Percentiles rank a stretch among this genome's conserved stretches.
phyloP scores from a whole-genome alignment of 2,888 invertebrate species.

The Volucella inflata region DNA sequence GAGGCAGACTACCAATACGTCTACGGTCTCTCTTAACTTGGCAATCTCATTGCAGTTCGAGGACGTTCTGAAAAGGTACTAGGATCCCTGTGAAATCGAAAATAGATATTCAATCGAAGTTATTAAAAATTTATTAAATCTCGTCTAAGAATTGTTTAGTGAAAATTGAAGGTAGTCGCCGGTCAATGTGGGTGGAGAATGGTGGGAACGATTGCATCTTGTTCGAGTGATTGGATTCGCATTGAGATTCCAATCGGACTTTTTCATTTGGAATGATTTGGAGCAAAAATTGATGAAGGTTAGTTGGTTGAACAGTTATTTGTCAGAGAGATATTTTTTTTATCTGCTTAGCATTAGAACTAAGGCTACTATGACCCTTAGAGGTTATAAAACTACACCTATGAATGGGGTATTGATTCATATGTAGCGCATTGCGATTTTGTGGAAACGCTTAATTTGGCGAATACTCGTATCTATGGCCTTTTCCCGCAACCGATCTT shows the following conservation, averaged over 20 bases:
- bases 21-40: neutral
- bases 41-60: constrained; percentile 53
- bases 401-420: too few species aligned
- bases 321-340: too few species aligned
- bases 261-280: neutral
- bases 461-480: too few species aligned
- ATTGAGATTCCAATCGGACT: neutral
- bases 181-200: neutral
- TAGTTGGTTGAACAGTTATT: too few species aligned
- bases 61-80: constrained; percentile 29
- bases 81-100: constrained; percentile 34
- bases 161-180: neutral
- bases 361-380: too few species aligned
- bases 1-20: constrained; percentile 4
- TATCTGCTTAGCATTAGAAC: too few species aligned
- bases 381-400: too few species aligned
- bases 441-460: too few species aligned
- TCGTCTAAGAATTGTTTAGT: constrained; percentile 37
- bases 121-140: constrained; percentile 67
- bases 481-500: too few species aligned
- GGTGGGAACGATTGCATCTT: constrained; percentile 20
- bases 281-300: neutral
- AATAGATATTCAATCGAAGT: constrained; percentile 61
- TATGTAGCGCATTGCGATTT: too few species aligned
- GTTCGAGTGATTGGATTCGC: constrained; percentile 13